phyloP scores from a whole-genome alignment of 2,888 invertebrate species.

The Pristionchus fissidentatus region DNA sequence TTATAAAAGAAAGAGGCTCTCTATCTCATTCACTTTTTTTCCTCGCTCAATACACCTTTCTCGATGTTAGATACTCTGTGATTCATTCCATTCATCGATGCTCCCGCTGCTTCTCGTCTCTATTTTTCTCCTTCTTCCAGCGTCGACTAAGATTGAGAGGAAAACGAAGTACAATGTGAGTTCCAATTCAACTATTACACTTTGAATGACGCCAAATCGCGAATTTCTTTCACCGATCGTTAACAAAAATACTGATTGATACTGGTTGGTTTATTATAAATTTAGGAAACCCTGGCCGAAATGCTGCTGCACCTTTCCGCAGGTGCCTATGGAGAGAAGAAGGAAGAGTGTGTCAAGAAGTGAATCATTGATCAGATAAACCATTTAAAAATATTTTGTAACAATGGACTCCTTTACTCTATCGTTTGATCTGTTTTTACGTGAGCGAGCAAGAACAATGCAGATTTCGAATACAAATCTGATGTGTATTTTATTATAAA shows the following conservation, averaged over 20 bases:
- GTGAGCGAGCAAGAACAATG: too few species aligned
- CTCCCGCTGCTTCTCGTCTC: not conserved
- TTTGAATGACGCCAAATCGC: not conserved
- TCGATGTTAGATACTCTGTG: too few species aligned
- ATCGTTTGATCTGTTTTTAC: too few species aligned
- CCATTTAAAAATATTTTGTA: too few species aligned
- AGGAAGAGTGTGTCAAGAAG: not conserved
- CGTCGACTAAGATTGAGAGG: not conserved
- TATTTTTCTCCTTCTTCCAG: not conserved
- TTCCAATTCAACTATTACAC: not conserved
- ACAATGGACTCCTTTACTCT: too few species aligned
- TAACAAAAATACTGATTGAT: too few species aligned
- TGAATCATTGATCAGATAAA: too few species aligned
- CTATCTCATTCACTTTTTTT: not conserved
- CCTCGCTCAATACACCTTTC: not conserved
- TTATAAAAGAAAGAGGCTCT: too few species aligned
- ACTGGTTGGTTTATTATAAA: too few species aligned
- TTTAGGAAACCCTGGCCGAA: not conserved
- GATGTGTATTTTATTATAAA: too few species aligned
- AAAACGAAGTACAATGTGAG: not conserved
- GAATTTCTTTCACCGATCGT: too few species aligned
- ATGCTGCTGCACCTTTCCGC: not conserved
- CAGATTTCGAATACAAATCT: too few species aligned
- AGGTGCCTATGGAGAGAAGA: constrained; percentile 11
- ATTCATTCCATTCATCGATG: not conserved